These are phyloP conservation scores for Xestia rhomboidea DNA, from an alignment of 2,888 invertebrate species.

Conservation along the genomic window DNA sequence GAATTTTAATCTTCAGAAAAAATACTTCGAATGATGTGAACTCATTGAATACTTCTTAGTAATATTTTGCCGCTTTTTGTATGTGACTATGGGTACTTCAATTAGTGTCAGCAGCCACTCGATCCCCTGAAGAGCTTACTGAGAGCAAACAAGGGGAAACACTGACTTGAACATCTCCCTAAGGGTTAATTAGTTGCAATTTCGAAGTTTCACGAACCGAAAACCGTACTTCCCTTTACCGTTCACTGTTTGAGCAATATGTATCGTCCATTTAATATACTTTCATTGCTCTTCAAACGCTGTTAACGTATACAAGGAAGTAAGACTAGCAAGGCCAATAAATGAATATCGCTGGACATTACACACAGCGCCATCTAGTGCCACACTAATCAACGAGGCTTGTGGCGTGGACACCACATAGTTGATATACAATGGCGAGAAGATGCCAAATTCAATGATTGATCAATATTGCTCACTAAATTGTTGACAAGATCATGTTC, in stretches of 20 bases:
- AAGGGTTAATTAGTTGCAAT: conserved; percentile 21
- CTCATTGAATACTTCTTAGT: background rate
- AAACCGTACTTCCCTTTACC: background rate
- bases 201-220: background rate
- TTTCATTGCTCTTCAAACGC: background rate
- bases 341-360: too few relatives aligned
- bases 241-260: background rate
- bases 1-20: conserved; percentile 43
- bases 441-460: conserved; percentile 1
- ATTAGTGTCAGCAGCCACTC: conserved; percentile 15
- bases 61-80: background rate
- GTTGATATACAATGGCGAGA: background rate
- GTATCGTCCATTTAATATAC: background rate
- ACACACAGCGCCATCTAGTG: too few relatives aligned
- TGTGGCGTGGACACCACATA: too few relatives aligned
- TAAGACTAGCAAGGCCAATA: conserved; percentile 2
- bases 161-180: conserved; percentile 1
- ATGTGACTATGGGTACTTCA: conserved; percentile 1
- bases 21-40: background rate
- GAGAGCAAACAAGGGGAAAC: conserved; percentile 19
- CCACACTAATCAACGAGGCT: too few relatives aligned
- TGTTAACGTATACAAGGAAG: background rate
- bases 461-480: background rate
- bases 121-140: conserved; percentile 13
- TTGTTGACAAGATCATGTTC: background rate